Evolutionary conservation across 2,888 invertebrate species (phyloP).

Genomic region (Zonitis immaculata): DNA sequence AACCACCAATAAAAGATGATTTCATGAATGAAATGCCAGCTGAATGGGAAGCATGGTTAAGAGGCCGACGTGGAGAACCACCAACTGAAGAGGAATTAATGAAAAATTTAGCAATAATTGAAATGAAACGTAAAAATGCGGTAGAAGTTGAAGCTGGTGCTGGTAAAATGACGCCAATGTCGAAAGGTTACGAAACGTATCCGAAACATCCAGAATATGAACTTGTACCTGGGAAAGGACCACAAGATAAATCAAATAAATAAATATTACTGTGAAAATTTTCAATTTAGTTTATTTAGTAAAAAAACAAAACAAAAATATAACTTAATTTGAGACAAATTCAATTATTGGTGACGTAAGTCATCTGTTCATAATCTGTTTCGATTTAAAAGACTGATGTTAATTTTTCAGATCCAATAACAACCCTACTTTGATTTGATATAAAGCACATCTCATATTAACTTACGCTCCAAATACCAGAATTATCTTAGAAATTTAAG

Average conservation of each 20-base stretch:
- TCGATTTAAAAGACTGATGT: no score
- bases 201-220: slow-evolving; percentile 54
- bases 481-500: no score
- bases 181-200: slow-evolving; percentile 46
- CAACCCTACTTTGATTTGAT: no score
- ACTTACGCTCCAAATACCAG: no score
- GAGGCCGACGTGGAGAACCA: slow-evolving; percentile 55
- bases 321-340: not conserved
- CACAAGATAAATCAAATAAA: slow-evolving; percentile 1
- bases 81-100: slow-evolving; percentile 71
- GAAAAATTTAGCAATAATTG: slow-evolving; percentile 64
- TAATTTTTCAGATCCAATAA: no score
- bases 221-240: slow-evolving; percentile 44
- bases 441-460: no score
- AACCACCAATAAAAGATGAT: slow-evolving; percentile 58
- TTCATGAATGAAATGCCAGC: slow-evolving; percentile 73
- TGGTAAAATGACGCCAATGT: slow-evolving; percentile 49
- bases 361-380: no score
- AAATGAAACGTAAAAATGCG: slow-evolving; percentile 72
- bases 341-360: no score
- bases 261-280: no score
- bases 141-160: slow-evolving; percentile 60
- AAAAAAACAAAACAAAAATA: slow-evolving; percentile 10
- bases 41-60: slow-evolving; percentile 87
- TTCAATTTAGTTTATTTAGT: slow-evolving; percentile 17